Base-by-base conservation (phyloP, 2,797 vertebrate species). In the Phaenicophaeus curvirostris region DNA sequence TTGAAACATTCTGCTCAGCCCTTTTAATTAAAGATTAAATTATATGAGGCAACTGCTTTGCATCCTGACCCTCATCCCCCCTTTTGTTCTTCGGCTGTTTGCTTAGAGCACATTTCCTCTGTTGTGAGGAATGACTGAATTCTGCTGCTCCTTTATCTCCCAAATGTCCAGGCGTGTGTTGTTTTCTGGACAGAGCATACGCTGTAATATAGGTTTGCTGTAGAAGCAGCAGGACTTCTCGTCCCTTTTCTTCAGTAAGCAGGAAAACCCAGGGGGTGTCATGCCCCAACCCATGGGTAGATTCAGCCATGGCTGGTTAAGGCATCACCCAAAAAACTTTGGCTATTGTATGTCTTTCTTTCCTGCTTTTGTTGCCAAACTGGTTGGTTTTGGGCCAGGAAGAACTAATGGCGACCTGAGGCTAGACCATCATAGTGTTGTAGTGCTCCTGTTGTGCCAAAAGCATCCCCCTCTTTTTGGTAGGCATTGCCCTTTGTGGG, bases 21-120 rank as follows among this genome's bases (percentile, higher is more conserved):
- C 46, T 93, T 86, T 85, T 89, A 93, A 91, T 93, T 90, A 87
- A 84, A 62, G 65, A 71, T 37, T 67, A 54, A 92, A 93, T 48
- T 84, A 39, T 11, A 9, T 1, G 5, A 92, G 61, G 77, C 62
- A 72, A 61, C 62, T 85, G 48, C 74, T 78, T 65, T 77, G 30
- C 46, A 66, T 86, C 59, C n/a, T 23, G 88, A 37, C n/a, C 30
- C 35, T 86, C 48, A 42, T 69, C 21, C 50, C 30, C 21, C 16
- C 8, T 79, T 80, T 68, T 13, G 46, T 82, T 93, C n/a, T 42
- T 86, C 66, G 77, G 25, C 83, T 82, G n/a, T 72, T 93, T 79
- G 59, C 53, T 76, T 87, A 54, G 66, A 84, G 65, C 33, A 19
- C 35, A 2, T 79, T 76, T 35, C 41, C 41, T 88, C 35, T 50